Base-by-base conservation (phyloP, 2,797 vertebrate genomes). In the Thripadectes ignobilis region DNA sequence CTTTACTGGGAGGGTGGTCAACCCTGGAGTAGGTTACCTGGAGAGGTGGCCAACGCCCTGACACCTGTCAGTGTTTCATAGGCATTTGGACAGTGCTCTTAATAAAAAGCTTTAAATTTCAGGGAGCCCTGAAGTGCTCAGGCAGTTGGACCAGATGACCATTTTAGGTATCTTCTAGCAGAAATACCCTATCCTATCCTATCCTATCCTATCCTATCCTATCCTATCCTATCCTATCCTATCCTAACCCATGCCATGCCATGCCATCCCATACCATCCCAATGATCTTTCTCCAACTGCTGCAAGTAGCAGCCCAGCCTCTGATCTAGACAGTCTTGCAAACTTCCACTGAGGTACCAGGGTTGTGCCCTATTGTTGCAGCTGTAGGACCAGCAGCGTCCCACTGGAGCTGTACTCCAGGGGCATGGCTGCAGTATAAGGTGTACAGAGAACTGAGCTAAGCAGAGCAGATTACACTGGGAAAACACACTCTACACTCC, bases 401-500 rank as follows among this genome's bases (percentile, higher is more conserved):
- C 15, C 2, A 24, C 46, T 23, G 68, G 77, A 52, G 49, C 52
- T 21, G 55, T 5, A 23, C 39, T 38, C 59, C 63, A 41, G 76
- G 91, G 76, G 39, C 72, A 61, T 11, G 3, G 10, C 83, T 46
- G 83, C 52, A 2, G 6, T 2, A 6, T 69, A 52, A 89, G 82
- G 62, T 16, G 27, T 51, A 3, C 74, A 15, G 68, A 79, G 88
- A 94, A 58, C 34, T 6, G 82, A 88, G 85, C 88, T 69, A 93
- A 91, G 61, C 83, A 89, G 85, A 86, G 87, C 21, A 29, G 83
- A 58, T 90, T 57, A 76, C 41, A 3, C 1, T 2, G 71, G 73
- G 89, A 46, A 91, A 95, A 92, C 71, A 61, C 49, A 9, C 51
- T 86, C 80, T 75, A 72, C 85, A 24, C 66, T 92, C 92, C 93